Base-by-base conservation (phyloP, 2,888 invertebrate genomes). In the Drosophila tanythrix region DNA sequence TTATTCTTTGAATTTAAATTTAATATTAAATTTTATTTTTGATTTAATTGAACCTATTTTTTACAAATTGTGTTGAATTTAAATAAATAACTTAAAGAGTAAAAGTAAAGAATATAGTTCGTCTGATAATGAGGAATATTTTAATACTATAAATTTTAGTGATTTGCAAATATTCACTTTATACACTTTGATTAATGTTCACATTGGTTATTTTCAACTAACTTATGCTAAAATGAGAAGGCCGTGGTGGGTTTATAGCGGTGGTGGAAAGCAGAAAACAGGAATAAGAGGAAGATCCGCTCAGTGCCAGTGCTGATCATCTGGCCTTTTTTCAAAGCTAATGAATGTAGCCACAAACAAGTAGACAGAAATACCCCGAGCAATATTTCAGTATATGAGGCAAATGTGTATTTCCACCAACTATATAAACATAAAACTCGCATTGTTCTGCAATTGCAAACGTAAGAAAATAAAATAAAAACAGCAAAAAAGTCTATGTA, bases 401-500 rank as follows among this genome's bases (percentile, higher is more conserved):
- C 11, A 36, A 21, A 53, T 18, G 27, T 38, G 38, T 38, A 8
- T 56, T 56, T 4, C 38, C 38, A 18, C 38, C 33, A 27, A 35
- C 43, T 58, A 46, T 55, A 18, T 53, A 60, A 33, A n/a, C 21
- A 36, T 27, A 55, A 50, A 60, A 40, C 48, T 68, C 38, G 53
- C 61, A 36, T 36, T 55, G 25, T 56, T 56, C 43, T 38, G 35
- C 51, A 56, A 63, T 71, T 70, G 62, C 56, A 61, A 50, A 64
- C 46, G 38, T 36, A 57, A 50, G 38, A 25, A 52, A 64, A 33
- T 31, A 69, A 52, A 40, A 10, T 13, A 40, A 8, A 31, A 48
- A 18, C 43, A 64, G 38, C 58, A 63, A 67, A 35, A 52, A 53
- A 43, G 53, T 67, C 56, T 68, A 43, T 65, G 62, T 63, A 60